Conservation (phyloP, 2,797 vertebrate species). For the Rhadinocentrus ornatus region DNA sequence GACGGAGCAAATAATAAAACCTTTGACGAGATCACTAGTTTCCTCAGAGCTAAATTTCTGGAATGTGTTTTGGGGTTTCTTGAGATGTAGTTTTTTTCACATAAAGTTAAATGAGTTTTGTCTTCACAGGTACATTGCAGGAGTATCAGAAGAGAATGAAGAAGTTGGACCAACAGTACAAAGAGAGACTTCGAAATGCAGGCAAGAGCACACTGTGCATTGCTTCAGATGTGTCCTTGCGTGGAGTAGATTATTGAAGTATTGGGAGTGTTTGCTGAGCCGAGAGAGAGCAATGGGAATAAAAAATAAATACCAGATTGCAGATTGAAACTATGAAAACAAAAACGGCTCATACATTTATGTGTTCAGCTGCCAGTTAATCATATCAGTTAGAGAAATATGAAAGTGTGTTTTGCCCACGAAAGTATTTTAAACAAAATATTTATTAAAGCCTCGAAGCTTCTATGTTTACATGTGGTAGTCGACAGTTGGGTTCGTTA, state of each 20-base stretch:
- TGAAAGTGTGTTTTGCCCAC: neutral
- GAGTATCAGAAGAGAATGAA: constrained; percentile 99
- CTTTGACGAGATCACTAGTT: neutral
- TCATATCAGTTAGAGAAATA: neutral
- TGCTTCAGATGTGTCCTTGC: neutral
- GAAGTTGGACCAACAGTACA: constrained; percentile 98
- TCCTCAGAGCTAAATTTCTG: neutral
- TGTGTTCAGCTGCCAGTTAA: too few species aligned
- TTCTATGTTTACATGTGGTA: neutral
- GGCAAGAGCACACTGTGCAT: constrained; percentile 71
- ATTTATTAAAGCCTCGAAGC: neutral
- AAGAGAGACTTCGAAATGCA: constrained; percentile 96
- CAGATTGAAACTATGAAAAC: neutral
- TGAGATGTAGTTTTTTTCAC: neutral
- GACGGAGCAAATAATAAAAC: neutral
- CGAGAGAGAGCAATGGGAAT: neutral
- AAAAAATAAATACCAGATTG: neutral
- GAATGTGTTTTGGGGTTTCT: neutral
- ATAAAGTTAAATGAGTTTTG: neutral
- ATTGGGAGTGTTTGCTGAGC: neutral
- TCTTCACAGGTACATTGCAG: constrained; percentile 89
- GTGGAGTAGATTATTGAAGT: neutral
- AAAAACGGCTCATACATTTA: neutral
- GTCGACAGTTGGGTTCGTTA: neutral
- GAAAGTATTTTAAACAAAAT: neutral